Conservation (phyloP, 2,888 invertebrate species). For the Adela reaumurella region DNA sequence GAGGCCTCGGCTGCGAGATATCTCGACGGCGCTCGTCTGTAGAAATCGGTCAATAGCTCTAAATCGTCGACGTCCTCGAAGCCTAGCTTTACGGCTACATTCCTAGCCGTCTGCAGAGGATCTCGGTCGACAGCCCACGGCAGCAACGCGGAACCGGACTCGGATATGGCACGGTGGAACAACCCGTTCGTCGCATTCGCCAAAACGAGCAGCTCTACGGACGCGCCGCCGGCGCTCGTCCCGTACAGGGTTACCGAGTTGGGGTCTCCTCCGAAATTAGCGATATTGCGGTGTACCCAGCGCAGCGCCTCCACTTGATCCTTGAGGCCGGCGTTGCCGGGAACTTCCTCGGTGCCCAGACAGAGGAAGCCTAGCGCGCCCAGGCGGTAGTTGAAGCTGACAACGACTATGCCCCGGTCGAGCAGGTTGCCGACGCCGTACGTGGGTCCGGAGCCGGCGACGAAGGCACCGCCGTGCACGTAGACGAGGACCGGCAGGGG, state of each 20-base stretch:
- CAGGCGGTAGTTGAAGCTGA: constrained; percentile 40
- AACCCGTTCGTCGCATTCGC: constrained; percentile 28
- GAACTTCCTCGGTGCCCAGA: constrained; percentile 23
- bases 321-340: constrained; percentile 42
- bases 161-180: constrained; percentile 32
- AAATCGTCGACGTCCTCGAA: constrained; percentile 19
- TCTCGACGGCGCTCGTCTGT: constrained; percentile 15
- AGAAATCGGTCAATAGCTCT: constrained; percentile 22
- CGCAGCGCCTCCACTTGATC: constrained; percentile 41
- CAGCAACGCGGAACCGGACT: constrained; percentile 37
- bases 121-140: constrained; percentile 26
- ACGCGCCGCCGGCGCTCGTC: constrained; percentile 31
- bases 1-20: constrained; percentile 18
- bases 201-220: constrained; percentile 29
- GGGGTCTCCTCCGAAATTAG: constrained; percentile 35
- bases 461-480: constrained; percentile 44
- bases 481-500: constrained; percentile 26
- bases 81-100: constrained; percentile 44
- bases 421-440: constrained; percentile 20
- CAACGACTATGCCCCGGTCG: constrained; percentile 24
- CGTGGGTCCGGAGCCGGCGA: constrained; percentile 10
- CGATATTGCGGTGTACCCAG: constrained; percentile 41
- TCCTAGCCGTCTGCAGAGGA: constrained; percentile 22
- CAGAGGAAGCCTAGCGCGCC: constrained; percentile 43
- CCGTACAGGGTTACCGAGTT: constrained; percentile 35